Conservation (phyloP, 2,797 vertebrate species). For the Phataginus tetradactyla region DNA sequence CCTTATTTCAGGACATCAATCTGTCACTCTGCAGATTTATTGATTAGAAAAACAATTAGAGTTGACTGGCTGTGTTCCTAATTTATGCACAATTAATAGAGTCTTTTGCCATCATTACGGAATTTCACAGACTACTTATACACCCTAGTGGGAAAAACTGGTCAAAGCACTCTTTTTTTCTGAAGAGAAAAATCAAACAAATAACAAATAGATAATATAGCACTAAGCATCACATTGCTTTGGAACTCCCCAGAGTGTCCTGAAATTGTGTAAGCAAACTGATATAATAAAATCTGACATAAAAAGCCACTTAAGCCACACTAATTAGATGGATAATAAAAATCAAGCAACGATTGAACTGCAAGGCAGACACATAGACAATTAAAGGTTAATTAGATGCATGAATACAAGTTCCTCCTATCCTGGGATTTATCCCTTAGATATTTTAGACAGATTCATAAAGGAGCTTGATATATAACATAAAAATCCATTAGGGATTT, state of each 20-base stretch:
- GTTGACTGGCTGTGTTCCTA: constrained; percentile 54
- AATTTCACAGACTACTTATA: constrained; percentile 83
- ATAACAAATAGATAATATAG: not conserved
- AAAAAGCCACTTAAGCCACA: constrained; percentile 62
- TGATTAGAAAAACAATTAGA: constrained; percentile 72
- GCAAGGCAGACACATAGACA: constrained; percentile 49
- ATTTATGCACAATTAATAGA: constrained; percentile 73
- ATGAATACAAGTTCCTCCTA: constrained; percentile 34
- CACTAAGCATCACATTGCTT: not conserved
- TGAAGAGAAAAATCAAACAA: constrained; percentile 28
- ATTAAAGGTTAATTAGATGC: constrained; percentile 76
- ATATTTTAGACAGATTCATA: constrained; percentile 55
- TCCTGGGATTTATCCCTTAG: constrained; percentile 53
- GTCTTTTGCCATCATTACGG: not conserved
- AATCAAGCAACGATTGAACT: constrained; percentile 64
- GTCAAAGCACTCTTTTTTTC: constrained; percentile 62
- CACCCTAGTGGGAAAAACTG: constrained; percentile 84
- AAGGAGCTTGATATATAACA: constrained; percentile 25
- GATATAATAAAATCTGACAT: constrained; percentile 73
- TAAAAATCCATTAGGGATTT: constrained; percentile 28
- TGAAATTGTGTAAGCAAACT: constrained; percentile 61
- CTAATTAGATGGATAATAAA: constrained; percentile 72
- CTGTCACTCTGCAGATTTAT: constrained; percentile 61
- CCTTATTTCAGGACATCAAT: constrained; percentile 69
- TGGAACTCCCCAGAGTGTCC: not conserved